Evolutionary conservation across 2,113 vertebrate genomes (phyloP).

Genomic region (Danionella cerebrum): DNA sequence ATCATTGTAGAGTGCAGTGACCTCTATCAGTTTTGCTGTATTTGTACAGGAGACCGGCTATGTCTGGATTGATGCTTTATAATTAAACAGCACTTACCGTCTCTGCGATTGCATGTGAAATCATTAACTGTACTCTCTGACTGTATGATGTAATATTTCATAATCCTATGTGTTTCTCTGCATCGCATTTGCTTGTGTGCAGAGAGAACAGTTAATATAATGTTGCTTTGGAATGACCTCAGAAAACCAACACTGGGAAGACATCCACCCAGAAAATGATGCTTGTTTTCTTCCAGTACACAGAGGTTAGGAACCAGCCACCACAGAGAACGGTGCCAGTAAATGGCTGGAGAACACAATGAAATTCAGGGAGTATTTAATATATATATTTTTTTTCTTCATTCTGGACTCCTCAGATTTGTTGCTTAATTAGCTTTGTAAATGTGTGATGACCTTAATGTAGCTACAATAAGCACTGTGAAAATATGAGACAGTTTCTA

Average conservation of each 20-base stretch:
- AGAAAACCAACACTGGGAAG: neutral
- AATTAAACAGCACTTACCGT: neutral
- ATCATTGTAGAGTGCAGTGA: neutral
- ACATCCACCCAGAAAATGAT: constrained; percentile 2
- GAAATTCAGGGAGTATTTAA: neutral
- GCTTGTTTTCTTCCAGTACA: constrained; percentile 10
- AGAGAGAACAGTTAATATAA: neutral
- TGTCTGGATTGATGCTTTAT: neutral
- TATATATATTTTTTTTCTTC: too few relatives aligned
- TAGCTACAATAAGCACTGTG: too few relatives aligned
- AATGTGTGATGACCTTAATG: too few relatives aligned
- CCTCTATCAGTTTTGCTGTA: neutral
- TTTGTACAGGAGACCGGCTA: neutral
- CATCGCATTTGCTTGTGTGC: neutral
- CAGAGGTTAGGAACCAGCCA: constrained; percentile 10
- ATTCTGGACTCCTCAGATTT: too few relatives aligned
- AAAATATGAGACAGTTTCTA: too few relatives aligned
- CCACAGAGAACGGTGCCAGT: neutral
- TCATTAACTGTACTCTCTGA: neutral
- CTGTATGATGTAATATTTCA: neutral
- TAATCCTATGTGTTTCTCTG: neutral
- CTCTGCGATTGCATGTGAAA: neutral
- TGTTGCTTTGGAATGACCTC: neutral
- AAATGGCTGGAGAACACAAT: neutral
- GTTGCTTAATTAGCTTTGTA: too few relatives aligned